Percentiles rank a stretch among this genome's conserved stretches.
Conservation (phyloP, 2,113 vertebrate genomes). For the Motacilla tschutschensis region DNA sequence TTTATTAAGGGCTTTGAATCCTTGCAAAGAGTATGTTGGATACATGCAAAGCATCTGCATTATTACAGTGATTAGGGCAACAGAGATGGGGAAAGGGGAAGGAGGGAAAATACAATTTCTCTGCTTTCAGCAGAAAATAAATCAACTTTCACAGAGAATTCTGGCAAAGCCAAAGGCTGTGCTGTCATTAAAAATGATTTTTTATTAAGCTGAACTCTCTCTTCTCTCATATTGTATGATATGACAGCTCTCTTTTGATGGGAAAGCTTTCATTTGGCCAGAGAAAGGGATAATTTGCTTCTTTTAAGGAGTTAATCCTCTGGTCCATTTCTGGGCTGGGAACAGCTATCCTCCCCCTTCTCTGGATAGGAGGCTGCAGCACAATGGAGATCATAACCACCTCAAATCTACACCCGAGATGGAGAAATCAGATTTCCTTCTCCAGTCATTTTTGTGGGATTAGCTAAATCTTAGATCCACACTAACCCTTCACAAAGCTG, state of each 20-base stretch:
- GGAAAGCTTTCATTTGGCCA: slow-evolving; percentile 64
- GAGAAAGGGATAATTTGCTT: slow-evolving; percentile 70
- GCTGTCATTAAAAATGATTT: slow-evolving; percentile 32
- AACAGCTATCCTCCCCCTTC: slow-evolving; percentile 58
- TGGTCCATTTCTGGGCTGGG: slow-evolving; percentile 60
- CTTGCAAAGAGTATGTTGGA: neutral
- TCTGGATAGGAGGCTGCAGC: slow-evolving; percentile 34
- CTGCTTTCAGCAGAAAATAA: slow-evolving; percentile 33
- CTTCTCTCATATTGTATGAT: slow-evolving; percentile 56
- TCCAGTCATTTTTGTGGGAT: slow-evolving; percentile 86
- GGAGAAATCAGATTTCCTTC: slow-evolving; percentile 90
- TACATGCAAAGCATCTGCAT: neutral
- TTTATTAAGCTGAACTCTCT: slow-evolving; percentile 49
- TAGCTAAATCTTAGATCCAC: slow-evolving; percentile 89
- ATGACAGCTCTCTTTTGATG: slow-evolving; percentile 71
- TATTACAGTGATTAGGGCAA: neutral
- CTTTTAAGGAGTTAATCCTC: slow-evolving; percentile 70
- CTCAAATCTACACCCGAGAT: slow-evolving; percentile 82
- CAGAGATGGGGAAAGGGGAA: neutral
- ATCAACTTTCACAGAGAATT: slow-evolving; percentile 40
- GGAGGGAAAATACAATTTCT: slow-evolving; percentile 21
- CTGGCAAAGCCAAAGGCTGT: neutral
- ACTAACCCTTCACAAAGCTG: slow-evolving; percentile 91
- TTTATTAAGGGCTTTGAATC: slow-evolving; percentile 16
- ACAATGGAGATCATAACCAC: slow-evolving; percentile 85